Evolutionary conservation across 2,888 invertebrate species (phyloP).

Genomic region (Catotricha subobsoleta): DNA sequence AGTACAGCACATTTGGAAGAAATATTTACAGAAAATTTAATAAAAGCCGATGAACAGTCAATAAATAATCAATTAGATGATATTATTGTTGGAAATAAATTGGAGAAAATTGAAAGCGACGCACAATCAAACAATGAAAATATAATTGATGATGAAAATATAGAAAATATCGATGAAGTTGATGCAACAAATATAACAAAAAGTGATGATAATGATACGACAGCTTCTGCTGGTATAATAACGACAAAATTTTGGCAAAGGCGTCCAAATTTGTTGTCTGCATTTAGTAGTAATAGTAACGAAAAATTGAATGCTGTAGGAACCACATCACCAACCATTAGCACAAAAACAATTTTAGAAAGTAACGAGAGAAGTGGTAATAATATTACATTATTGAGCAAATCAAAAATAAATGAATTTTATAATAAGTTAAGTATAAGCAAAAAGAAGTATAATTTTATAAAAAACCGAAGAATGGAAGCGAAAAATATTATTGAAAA

Average conservation of each 20-base stretch:
- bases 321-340: not conserved
- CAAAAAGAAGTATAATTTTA: constrained; percentile 6
- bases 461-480: constrained; percentile 5
- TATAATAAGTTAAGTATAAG: constrained; percentile 12
- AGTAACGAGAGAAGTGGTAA: not conserved
- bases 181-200: not conserved
- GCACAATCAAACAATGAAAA: not conserved
- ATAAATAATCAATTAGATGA: not conserved
- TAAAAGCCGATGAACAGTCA: not conserved
- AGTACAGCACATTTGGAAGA: not conserved
- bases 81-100: not conserved
- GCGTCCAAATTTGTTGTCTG: not conserved
- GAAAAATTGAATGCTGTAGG: not conserved
- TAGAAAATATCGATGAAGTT: not conserved
- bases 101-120: not conserved
- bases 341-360: not conserved
- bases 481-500: not conserved
- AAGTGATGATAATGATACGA: not conserved
- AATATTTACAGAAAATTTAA: not conserved
- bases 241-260: constrained; percentile 3
- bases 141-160: not conserved
- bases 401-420: constrained; percentile 12
- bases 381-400: constrained; percentile 8
- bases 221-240: too few species aligned
- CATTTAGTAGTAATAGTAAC: not conserved